Percentiles rank a stretch among this genome's conserved stretches.
Evolutionary conservation across 2,888 invertebrate genomes (phyloP).

Genomic region (Spisula solida): DNA sequence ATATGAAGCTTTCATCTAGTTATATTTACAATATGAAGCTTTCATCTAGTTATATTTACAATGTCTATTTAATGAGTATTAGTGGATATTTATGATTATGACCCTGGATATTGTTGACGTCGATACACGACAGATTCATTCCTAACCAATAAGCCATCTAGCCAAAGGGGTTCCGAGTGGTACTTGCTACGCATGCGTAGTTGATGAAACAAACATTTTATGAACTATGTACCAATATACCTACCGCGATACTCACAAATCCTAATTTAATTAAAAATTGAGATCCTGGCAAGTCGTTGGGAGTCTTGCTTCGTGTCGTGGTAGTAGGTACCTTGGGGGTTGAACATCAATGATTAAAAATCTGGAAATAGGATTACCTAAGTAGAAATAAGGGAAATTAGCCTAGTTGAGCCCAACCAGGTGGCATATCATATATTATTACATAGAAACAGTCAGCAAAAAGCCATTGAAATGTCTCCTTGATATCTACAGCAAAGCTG

Average conservation of each 20-base stretch:
- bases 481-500: constrained; percentile 47
- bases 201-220: constrained; percentile 18
- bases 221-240: constrained; percentile 28
- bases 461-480: constrained; percentile 20
- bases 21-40: neutral
- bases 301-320: neutral
- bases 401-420: constrained; percentile 46
- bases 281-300: constrained; percentile 16
- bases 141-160: neutral
- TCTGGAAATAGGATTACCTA: constrained; percentile 61
- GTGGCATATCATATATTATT: constrained; percentile 26
- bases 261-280: constrained; percentile 35
- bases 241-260: constrained; percentile 49
- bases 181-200: constrained; percentile 41
- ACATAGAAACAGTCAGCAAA: constrained; percentile 12
- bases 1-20: neutral
- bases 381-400: constrained; percentile 42
- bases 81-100: neutral
- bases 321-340: constrained; percentile 45
- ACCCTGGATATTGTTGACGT: neutral
- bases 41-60: neutral
- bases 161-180: neutral
- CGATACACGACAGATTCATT: neutral
- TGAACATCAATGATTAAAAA: constrained; percentile 56
- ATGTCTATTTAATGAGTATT: too few species aligned